Base-by-base conservation (phyloP, 1,140 invertebrate species). In the Drosophila ficusphila region DNA sequence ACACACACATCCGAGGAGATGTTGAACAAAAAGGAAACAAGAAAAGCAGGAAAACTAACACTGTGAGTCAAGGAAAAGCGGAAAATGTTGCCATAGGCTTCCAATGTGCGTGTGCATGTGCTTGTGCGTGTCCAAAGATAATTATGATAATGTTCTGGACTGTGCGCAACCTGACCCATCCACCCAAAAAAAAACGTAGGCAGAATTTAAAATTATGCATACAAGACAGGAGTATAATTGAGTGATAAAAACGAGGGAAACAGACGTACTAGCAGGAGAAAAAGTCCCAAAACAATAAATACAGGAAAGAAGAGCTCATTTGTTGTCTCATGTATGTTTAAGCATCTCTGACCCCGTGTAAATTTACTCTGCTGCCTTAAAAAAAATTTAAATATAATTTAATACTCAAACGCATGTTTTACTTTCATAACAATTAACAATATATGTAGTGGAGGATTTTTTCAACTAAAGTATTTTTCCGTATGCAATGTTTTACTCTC, bases 401-500 rank as follows among this genome's bases (percentile, higher is more conserved):
- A 69, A 52, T 61, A 73, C 38, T 41, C 46, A 71, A 83, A 54
- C 65, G 79, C 79, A 83, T 83, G 79, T 67, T 58, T 83, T 79
- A 53, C 48, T 54, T 62, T 68, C 46, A 56, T 54, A 67, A 21
- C 6, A 31, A 68, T 38, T 70, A 67, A 61, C 49, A 62, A 70
- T 57, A 60, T 61, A 67, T 72, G 77, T 81, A 83, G 79, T 86
- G 74, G 79, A 86, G 79, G 76, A 83, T 68, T 75, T 79, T 81
- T 85, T 86, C 71, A 72, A 83, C 79, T 83, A 83, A 83, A 83
- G 79, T 83, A 72, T 83, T 73, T 83, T 73, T 73, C 49, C 68
- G 79, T 83, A 83, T 79, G 79, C 79, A 65, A 83, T 86, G 81
- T 86, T 73, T 85, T 83, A 86, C 81, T 86, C 81, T 85, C 76